Percentiles rank a stretch among this genome's conserved stretches.
These are phyloP conservation scores for Cydia splendana DNA, from an alignment of 1,140 invertebrate genomes.

Conservation along the genomic window DNA sequence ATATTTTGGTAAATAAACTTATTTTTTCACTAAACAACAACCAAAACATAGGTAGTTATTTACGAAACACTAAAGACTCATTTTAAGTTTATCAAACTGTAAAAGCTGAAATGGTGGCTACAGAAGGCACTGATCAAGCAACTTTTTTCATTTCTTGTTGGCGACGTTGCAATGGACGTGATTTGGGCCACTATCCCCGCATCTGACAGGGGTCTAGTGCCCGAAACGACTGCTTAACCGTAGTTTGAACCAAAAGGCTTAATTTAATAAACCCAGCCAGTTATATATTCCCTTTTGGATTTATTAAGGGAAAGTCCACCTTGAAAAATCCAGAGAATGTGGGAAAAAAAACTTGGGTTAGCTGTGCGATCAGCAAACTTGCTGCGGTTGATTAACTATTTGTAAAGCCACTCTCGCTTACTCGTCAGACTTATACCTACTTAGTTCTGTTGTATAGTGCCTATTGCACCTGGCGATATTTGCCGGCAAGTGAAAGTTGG, in stretches of 20 bases:
- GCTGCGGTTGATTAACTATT: constrained; percentile 5
- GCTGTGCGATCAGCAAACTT: neutral
- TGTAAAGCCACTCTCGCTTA: neutral
- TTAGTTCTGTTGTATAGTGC: too few relatives aligned
- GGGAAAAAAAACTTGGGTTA: constrained; percentile 10
- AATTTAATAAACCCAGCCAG: neutral
- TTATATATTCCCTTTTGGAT: neutral
- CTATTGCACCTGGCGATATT: too few relatives aligned
- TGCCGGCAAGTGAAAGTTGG: too few relatives aligned
- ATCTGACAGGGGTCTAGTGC: constrained; percentile 9
- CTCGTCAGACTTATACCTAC: too few relatives aligned
- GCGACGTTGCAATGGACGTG: constrained; percentile 22
- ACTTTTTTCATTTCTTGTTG: constrained; percentile 33
- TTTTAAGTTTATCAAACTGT: constrained; percentile 20
- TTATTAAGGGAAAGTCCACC: neutral
- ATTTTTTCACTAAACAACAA: neutral
- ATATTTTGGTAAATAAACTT: too few relatives aligned
- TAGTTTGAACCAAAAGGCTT: neutral
- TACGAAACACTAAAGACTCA: neutral
- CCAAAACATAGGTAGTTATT: neutral
- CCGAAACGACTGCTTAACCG: neutral
- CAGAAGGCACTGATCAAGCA: constrained; percentile 27
- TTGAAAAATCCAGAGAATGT: neutral
- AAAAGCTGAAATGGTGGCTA: neutral
- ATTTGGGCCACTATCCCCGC: constrained; percentile 6